phyloP scores from a whole-genome alignment of 2,113 vertebrate genomes.

The Todiramphus chloris region DNA sequence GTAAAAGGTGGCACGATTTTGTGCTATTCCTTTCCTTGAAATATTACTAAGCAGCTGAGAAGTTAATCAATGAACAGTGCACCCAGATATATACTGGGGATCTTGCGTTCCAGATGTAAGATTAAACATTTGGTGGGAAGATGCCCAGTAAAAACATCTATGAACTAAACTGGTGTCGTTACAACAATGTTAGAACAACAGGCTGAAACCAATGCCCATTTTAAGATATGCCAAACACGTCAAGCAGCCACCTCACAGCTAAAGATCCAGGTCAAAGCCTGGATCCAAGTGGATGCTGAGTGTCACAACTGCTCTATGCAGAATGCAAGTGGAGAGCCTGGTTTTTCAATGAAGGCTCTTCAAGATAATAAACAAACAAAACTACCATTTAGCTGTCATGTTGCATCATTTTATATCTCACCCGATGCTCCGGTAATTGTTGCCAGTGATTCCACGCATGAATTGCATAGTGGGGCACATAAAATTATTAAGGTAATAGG shows the following conservation, averaged over 20 bases:
- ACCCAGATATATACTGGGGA: neutral
- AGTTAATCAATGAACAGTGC: conserved; percentile 38
- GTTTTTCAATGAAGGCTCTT: conserved; percentile 50
- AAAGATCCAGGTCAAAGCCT: conserved; percentile 56
- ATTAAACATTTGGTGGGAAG: conserved; percentile 35
- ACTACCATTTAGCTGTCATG: conserved; percentile 18
- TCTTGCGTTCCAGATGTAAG: conserved; percentile 55
- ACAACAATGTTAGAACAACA: conserved; percentile 58
- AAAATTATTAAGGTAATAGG: conserved; percentile 24
- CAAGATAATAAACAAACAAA: conserved; percentile 28
- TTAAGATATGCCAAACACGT: conserved; percentile 54
- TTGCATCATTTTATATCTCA: neutral
- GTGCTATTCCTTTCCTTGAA: neutral
- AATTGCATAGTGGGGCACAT: neutral
- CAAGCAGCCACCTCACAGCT: conserved; percentile 50
- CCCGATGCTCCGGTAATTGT: neutral
- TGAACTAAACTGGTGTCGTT: conserved; percentile 47
- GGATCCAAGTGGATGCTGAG: conserved; percentile 54
- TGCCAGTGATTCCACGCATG: neutral
- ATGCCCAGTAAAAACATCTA: conserved; percentile 21
- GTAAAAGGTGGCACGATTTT: neutral
- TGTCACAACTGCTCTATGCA: conserved; percentile 41
- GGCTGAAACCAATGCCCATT: conserved; percentile 64
- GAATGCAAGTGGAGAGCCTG: conserved; percentile 51
- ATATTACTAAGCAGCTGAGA: conserved; percentile 28